phyloP scores from a whole-genome alignment of 2,888 invertebrate genomes.

The Abscondita cerata region DNA sequence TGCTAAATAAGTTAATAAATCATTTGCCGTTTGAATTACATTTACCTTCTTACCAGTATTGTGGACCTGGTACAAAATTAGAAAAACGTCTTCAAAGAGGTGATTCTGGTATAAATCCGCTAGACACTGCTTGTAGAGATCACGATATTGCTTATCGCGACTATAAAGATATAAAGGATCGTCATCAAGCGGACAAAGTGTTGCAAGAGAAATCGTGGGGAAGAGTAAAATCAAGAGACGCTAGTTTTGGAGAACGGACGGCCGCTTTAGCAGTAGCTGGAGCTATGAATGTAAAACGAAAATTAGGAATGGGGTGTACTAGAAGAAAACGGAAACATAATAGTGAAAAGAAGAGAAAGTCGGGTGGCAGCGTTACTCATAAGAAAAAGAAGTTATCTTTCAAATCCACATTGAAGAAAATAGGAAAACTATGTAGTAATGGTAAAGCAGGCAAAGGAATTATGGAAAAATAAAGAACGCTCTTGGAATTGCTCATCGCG shows the following conservation, averaged over 20 bases:
- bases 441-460: too few species aligned
- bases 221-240: conserved; percentile 44
- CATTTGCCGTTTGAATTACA: conserved; percentile 42
- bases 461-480: too few species aligned
- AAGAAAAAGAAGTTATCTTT: too few species aligned
- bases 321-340: too few species aligned
- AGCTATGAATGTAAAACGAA: conserved; percentile 43
- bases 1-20: conserved; percentile 39
- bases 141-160: conserved; percentile 44
- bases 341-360: too few species aligned
- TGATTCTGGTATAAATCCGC: conserved; percentile 44
- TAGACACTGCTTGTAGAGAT: conserved; percentile 44
- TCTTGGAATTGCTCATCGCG: too few species aligned
- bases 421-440: too few species aligned
- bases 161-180: conserved; percentile 28
- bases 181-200: conserved; percentile 50
- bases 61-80: conserved; percentile 45
- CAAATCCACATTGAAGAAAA: too few species aligned
- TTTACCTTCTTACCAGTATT: conserved; percentile 41
- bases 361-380: too few species aligned
- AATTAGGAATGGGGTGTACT: not conserved
- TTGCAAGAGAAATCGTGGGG: conserved; percentile 48
- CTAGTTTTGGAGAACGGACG: conserved; percentile 47
- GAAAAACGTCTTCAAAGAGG: conserved; percentile 42
- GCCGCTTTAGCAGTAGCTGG: conserved; percentile 45